Percentiles rank a stretch among this genome's conserved stretches.
Evolutionary conservation across 2,888 invertebrate species (phyloP).

Genomic region (Amiota communis): DNA sequence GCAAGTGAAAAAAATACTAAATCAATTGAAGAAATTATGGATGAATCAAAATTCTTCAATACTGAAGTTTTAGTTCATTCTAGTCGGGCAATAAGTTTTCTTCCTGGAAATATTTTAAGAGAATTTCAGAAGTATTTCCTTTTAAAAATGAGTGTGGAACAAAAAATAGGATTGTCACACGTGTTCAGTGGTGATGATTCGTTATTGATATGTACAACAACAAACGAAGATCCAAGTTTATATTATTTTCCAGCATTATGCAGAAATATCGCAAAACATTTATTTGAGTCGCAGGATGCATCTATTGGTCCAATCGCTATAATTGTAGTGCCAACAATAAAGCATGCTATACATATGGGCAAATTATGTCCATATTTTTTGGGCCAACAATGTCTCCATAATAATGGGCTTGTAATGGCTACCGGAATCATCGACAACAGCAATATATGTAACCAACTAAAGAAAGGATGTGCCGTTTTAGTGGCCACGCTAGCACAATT

Average conservation of each 20-base stretch:
- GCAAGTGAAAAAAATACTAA: no score
- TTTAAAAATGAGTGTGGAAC: background rate
- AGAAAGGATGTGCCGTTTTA: constrained; percentile 46
- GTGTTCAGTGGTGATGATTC: constrained; percentile 42
- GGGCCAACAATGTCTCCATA: constrained; percentile 6
- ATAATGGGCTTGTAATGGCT: constrained; percentile 40
- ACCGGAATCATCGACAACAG: background rate
- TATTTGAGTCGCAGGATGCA: background rate
- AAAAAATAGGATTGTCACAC: constrained; percentile 53
- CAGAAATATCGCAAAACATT: constrained; percentile 32
- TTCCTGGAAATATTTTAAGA: no score
- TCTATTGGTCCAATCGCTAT: constrained; percentile 48
- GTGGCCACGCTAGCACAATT: constrained; percentile 45
- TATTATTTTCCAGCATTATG: constrained; percentile 50
- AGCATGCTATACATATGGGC: constrained; percentile 33
- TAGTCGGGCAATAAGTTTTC: no score
- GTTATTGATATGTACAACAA: constrained; percentile 34
- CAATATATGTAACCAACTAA: constrained; percentile 38
- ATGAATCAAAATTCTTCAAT: no score
- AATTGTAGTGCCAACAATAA: constrained; percentile 45
- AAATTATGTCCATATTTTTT: constrained; percentile 35
- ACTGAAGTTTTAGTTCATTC: no score
- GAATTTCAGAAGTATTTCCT: no score
- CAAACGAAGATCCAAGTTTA: constrained; percentile 46
- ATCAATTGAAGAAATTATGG: no score